Evolutionary conservation across 2,888 invertebrate genomes (phyloP).

Genomic region (Lasioglossum pauxillum): DNA sequence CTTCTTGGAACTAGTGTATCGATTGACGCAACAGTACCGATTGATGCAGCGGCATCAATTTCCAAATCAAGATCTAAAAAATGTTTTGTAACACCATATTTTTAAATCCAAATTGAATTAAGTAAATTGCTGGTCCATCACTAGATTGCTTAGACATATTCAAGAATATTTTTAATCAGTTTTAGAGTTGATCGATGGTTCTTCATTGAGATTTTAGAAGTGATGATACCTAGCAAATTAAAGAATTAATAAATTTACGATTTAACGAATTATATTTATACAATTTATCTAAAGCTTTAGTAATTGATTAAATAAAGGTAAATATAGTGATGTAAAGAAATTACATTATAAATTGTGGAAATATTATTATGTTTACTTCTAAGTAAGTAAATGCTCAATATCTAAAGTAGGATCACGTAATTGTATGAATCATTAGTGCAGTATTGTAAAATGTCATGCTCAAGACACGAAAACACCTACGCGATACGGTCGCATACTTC

Average conservation of each 20-base stretch:
- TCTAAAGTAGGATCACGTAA: neutral
- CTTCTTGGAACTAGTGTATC: no score
- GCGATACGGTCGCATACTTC: slow-evolving; percentile 17
- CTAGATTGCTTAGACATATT: neutral
- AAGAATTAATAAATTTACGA: neutral
- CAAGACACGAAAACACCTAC: neutral
- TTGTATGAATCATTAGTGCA: neutral
- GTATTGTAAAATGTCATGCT: neutral
- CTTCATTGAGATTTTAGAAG: neutral
- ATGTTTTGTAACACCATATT: neutral
- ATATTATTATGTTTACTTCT: neutral
- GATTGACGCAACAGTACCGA: no score
- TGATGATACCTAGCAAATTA: neutral
- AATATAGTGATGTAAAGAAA: neutral
- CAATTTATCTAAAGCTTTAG: neutral
- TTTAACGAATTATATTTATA: no score
- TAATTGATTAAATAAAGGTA: neutral
- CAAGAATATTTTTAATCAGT: neutral
- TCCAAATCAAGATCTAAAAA: neutral
- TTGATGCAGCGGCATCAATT: neutral
- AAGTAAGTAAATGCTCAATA: neutral
- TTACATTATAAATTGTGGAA: neutral
- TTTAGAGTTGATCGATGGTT: neutral
- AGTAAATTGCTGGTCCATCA: neutral
- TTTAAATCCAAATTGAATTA: neutral